Evolutionary conservation across 2,113 vertebrate species (phyloP), one percentile per base, ranked within the genome.

Genomic region (Clupea harengus): DNA sequence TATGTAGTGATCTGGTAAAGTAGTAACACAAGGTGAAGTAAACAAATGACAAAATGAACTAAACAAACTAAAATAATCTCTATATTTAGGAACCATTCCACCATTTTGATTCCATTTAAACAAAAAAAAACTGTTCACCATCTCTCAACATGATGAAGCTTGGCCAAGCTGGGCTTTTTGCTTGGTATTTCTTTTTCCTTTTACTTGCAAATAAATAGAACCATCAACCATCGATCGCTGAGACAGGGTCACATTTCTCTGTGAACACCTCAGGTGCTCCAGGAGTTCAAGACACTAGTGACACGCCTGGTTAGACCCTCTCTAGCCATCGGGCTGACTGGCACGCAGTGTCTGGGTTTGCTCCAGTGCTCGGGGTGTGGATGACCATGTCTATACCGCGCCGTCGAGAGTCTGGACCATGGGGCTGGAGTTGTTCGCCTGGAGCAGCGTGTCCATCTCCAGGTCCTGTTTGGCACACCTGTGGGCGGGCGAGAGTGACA

Each of bases 391-490:
- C 95, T 96, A 96, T 92, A 96, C 92, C 84, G 95, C 95, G 94
- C 96, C 95, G 89, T 98, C 97, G 96, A 97, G 95, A 93, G 95
- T 96, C 95, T 97, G 96, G 96, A 96, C 95, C 96, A 96, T 93
- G 94, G 95, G 94, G 96, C 96, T 95, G 93, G 96, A 96, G 92
- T 95, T 95, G 94, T 96, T 95, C 95, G 95, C 95, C 96, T 95
- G 96, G 91, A 96, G 94, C 91, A 96, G 92, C 89, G 94, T 88
- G 86, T 95, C 96, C 64, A 92, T 94, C 92, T 97, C 96, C 85
- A 95, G 94, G 91, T 97, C 96, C 94, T 96, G 96, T 92, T 97
- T 97, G 93, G 95, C 94, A 90, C 96, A 96, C 94, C 96, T 97
- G 85, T 22, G 52, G 25, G 87, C 89, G 88, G 88, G 80, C 90